Base-by-base conservation (phyloP, 1,140 invertebrate genomes). In the Schmidtea mediterranea region DNA sequence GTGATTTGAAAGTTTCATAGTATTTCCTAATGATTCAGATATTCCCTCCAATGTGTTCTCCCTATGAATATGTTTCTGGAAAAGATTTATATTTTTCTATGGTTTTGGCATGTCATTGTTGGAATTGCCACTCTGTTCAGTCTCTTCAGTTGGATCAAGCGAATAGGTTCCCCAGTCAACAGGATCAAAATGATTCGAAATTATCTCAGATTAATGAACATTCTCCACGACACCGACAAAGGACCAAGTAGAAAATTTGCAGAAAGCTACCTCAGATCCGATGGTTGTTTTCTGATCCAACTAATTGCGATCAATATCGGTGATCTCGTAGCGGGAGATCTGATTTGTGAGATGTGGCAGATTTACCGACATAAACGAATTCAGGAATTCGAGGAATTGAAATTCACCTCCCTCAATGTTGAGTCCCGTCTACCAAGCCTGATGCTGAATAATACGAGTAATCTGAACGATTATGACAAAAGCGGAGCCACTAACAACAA, bases 41-140 rank as follows among this genome's bases (percentile, higher is more conserved):
- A 71, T 54, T 68, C 66, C 36, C 67, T 70, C 36, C 69, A 71
- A 51, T 71, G 69, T 54, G 67, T 69, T 15, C 66, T 71, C 21
- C 70, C 70, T 48, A 69, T 71, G 40, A 71, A 71, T 52, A 58
- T 71, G 18, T 71, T 71, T 56, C 70, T 71, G 53, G 69, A 71
- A 54, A 71, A 71, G 55, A 69, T 71, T 16, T 71, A 71, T 55
- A 63, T 71, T 47, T 68, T 71, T 52, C 54, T 71, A 26, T 71
- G 70, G 69, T 71, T 71, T 54, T 71, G 69, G 69, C 63, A 68
- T 38, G 65, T 71, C 12, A 67, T 71, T 55, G 66, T 71, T 13
- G 61, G 65, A 45, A 54, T 65, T 18, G 58, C 68, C 18, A 65
- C 67, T 10, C 55, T 66, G 43, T 62, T 67, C 52, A 61, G 57